Evolutionary conservation across 2,888 invertebrate genomes (phyloP), one percentile per base, ranked within the genome.

Genomic region (Nomada ruficornis): DNA sequence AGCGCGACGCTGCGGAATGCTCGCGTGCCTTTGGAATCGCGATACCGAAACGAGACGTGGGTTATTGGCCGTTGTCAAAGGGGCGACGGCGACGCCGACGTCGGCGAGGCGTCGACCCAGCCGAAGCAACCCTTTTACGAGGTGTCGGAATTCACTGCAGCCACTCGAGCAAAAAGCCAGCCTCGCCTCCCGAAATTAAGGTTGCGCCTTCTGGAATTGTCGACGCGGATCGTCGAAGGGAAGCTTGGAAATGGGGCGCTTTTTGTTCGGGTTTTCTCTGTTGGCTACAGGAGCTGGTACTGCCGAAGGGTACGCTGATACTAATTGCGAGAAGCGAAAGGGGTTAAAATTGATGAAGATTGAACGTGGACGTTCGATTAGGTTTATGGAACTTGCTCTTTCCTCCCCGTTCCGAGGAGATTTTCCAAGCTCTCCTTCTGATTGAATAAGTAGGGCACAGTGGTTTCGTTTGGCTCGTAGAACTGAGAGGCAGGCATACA

Each of bases 11-110:
- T 69, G 62, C 67, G 77, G 81, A 83, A 81, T 81, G 77, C 81
- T 65, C 69, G 70, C 77, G 65, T 79, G 78, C 85, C 85, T 87
- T 87, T 87, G 87, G 87, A 82, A 85, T 85, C 80, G 83, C 83
- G 85, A 87, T 84, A 87, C 85, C 77, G 83, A 83, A 82, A 87
- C 78, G 87, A 82, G 85, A 85, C 84, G 77, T 84, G 87, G 87
- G 82, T 87, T 87, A 87, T 83, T 80, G 78, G 77, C 73, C 84
- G 67, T 75, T 87, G 82, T 84, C 87, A 87, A 87, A 87, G 84
- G 80, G 84, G 75, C 71, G 80, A 52, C 70, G 65, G 54, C 36
- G 67, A 65, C 70, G 62, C 11, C 63, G 52, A 44, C 78, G 72
- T 20, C 63, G 72, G 11, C 73, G 63, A 63, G 60, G 64, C 62